Evolutionary conservation across 2,113 vertebrate species (phyloP).

Genomic region (Scytalopus superciliaris): DNA sequence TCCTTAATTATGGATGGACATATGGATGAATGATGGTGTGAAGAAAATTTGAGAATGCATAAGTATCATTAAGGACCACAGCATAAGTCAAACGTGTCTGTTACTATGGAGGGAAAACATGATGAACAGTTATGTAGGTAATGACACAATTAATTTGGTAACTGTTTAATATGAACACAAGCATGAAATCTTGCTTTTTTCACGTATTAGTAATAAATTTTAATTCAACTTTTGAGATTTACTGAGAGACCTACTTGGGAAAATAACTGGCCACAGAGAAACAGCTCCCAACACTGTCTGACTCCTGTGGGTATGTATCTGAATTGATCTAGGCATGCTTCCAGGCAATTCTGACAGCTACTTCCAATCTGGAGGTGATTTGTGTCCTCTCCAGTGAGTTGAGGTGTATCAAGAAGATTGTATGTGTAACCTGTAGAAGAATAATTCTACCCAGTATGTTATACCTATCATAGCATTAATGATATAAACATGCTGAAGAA

Average conservation of each 20-base stretch:
- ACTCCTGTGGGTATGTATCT: neutral
- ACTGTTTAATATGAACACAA: neutral
- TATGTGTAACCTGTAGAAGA: neutral
- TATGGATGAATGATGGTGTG: neutral
- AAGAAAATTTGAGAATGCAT: neutral
- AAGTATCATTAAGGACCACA: neutral
- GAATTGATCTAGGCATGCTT: neutral
- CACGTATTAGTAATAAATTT: neutral
- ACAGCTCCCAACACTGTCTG: accelerated
- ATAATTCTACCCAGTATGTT: neutral
- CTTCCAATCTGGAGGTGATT: neutral
- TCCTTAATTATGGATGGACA: neutral
- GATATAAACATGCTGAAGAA: neutral
- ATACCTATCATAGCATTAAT: neutral
- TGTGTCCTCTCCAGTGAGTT: neutral
- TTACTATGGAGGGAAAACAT: neutral
- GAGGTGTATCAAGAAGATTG: neutral
- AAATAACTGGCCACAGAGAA: neutral
- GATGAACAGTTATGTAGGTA: neutral
- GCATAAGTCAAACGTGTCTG: neutral
- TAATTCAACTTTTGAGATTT: neutral
- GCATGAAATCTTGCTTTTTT: neutral
- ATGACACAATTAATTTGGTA: neutral
- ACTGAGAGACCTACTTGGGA: neutral
- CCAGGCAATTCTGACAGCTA: neutral